Conservation (phyloP, 2,797 vertebrate species). For the Propithecus deckenii region DNA sequence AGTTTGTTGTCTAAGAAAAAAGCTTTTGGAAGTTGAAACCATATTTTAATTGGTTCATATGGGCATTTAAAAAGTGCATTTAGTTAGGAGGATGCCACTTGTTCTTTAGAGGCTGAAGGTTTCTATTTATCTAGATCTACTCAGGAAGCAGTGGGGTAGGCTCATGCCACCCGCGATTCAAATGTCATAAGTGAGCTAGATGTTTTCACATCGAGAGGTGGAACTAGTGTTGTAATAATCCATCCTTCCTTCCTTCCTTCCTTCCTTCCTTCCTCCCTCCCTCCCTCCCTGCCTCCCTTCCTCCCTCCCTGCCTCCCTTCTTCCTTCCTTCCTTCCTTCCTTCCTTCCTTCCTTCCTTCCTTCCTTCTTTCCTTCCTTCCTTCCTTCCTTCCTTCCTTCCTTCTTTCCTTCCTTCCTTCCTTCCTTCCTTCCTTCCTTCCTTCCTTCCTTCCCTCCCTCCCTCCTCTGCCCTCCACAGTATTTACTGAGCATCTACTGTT, state of each 20-base stretch:
- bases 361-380: background rate
- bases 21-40: slow-evolving; percentile 25
- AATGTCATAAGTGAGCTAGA: background rate
- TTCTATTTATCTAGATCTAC: slow-evolving; percentile 42
- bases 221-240: background rate
- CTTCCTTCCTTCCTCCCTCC: fast-evolving
- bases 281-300: background rate
- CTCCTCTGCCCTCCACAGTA: background rate
- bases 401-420: background rate
- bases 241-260: background rate
- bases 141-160: background rate
- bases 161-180: background rate
- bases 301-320: background rate
- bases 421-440: too few relatives aligned
- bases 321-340: too few relatives aligned
- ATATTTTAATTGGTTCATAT: slow-evolving; percentile 68
- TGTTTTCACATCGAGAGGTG: background rate
- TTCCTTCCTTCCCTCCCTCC: background rate
- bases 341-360: too few relatives aligned
- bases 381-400: too few relatives aligned
- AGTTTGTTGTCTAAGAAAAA: slow-evolving; percentile 52
- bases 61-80: slow-evolving; percentile 55
- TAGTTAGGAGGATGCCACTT: slow-evolving; percentile 46
- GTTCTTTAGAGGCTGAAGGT: slow-evolving; percentile 21
- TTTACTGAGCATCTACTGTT: background rate